Evolutionary conservation across 2,888 invertebrate species (phyloP).

Genomic region (Phasia obesa): DNA sequence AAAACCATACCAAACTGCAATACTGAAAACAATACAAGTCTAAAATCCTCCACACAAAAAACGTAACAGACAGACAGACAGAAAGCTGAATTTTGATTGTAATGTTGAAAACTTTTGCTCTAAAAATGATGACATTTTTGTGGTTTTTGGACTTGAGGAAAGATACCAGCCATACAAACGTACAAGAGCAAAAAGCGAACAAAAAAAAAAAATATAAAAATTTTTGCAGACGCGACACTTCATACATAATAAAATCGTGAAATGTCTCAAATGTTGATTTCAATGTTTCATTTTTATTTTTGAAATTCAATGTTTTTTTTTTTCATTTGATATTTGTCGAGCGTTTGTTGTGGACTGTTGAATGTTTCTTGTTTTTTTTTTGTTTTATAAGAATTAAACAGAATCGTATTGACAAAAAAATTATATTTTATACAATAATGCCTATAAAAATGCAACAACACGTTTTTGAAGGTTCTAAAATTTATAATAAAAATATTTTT

Average conservation of each 20-base stretch:
- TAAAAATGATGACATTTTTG: conserved; percentile 71
- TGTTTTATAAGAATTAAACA: conserved; percentile 64
- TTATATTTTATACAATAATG: conserved; percentile 48
- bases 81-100: conserved; percentile 50
- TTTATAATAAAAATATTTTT: conserved; percentile 69
- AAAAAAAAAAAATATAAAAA: conserved; percentile 57
- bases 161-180: conserved; percentile 44
- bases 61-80: conserved; percentile 18
- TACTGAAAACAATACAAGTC: conserved; percentile 36
- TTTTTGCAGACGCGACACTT: conserved; percentile 73
- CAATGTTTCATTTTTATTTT: conserved; percentile 55
- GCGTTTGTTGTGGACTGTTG: conserved; percentile 19
- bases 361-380: conserved; percentile 41
- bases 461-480: conserved; percentile 70
- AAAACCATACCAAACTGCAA: conserved; percentile 56
- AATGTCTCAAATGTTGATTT: conserved; percentile 72
- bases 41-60: background rate
- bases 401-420: conserved; percentile 57
- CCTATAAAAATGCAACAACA: conserved; percentile 65
- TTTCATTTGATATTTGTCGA: conserved; percentile 22
- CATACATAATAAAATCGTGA: conserved; percentile 74
- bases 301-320: conserved; percentile 3
- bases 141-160: conserved; percentile 65
- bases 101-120: conserved; percentile 54
- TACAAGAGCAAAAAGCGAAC: background rate